Evolutionary conservation across 2,888 invertebrate genomes (phyloP).

Genomic region (Melipona beecheii): DNA sequence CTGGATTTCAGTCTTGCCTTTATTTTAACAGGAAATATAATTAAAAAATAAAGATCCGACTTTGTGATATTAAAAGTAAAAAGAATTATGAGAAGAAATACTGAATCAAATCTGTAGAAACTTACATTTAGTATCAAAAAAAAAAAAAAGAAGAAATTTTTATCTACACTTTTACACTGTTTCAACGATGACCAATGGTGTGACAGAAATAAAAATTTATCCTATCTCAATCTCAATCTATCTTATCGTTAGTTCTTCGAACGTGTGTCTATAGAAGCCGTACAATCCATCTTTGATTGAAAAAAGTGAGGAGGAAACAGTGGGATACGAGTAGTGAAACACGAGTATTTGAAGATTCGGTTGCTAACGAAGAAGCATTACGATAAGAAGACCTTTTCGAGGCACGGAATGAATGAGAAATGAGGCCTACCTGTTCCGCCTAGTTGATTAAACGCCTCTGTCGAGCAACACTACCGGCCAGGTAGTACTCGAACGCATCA

Average conservation of each 20-base stretch:
- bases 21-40: neutral
- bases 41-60: too few relatives aligned
- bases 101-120: neutral
- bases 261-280: neutral
- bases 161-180: too few relatives aligned
- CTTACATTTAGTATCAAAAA: neutral
- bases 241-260: neutral
- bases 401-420: neutral
- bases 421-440: neutral
- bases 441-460: neutral
- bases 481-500: neutral
- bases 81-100: too few relatives aligned
- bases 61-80: too few relatives aligned
- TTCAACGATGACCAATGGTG: neutral
- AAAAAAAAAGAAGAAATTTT: neutral
- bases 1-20: neutral
- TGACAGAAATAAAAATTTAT: neutral
- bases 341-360: neutral
- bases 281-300: neutral
- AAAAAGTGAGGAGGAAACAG: neutral
- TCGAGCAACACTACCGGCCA: neutral
- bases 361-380: neutral
- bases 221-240: neutral
- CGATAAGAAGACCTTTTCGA: constrained; percentile 20
- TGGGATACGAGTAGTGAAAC: too few relatives aligned